Base-by-base conservation (phyloP, 2,888 invertebrate genomes). In the Malacosoma neustria region DNA sequence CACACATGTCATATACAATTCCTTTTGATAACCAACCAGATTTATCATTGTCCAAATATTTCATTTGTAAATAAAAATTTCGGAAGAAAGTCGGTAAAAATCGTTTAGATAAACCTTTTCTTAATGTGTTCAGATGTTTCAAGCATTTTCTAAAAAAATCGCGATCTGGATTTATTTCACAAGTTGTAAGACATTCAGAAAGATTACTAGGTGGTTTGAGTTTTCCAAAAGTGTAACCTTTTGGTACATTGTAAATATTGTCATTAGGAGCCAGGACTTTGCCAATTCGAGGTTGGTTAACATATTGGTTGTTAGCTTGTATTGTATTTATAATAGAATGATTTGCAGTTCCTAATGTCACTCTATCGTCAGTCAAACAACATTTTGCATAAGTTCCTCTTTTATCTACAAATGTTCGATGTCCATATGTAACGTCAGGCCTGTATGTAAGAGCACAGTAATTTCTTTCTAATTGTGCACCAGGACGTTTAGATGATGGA, bases 321-420 rank as follows among this genome's bases (percentile, higher is more conserved):
- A 81, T 68, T 29, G 70, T 65, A 47, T 70, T 85, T 4, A 76
- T 38, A 14, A 74, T 51, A 2, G 68, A 49, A 33, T 70, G 68
- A 34, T 65, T 56, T 29, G 61, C 66, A 13, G 51, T 76, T 39
- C 87, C 88, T 51, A 51, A 48, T 41, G 58, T 35, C 11, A 62
- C 59, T 45, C 61, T 68, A 34, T 77, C 73, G 46, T 82, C 77
- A 31, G 71, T 69, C 9, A 85, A 3, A 49, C 87, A 87, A 49
- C 75, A 74, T 46, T 57, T 72, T n/a, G 74, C 82, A 51, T 79
- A 74, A 14, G 61, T 72, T 9, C 88, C 88, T 43, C 84, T 63
- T 39, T 75, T 77, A 51, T 88, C 88, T 13, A 72, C 64, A 32
- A 54, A 59, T 1, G 73, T 73, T 48, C 68, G 70, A 41, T 70